Base-by-base conservation (phyloP, 1,140 invertebrate genomes). In the Proales similis region DNA sequence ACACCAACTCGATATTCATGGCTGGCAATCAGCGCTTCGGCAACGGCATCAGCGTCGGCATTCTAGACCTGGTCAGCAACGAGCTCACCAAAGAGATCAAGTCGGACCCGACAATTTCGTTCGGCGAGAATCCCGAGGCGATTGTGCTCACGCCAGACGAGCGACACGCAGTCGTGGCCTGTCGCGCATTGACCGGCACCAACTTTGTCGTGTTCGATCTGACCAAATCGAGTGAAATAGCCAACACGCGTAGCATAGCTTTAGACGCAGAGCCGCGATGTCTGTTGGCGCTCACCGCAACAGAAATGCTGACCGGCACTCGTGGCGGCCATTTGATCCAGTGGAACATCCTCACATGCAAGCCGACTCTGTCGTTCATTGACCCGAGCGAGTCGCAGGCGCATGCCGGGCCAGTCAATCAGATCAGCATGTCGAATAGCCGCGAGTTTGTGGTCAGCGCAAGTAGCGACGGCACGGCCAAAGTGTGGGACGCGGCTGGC, bases 21-120 rank as follows among this genome's bases (percentile, higher is more conserved):
- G 62, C 62, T 20, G 48, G 62, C 45, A 63, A 63, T 43, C 62
- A 63, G 36, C 46, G 45, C 7, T 63, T 46, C 19, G 62, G 62
- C 11, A 24, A 42, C 17, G 62, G 62, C 14, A 51, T 63, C 22
- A 46, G 39, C 27, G 48, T 63, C 36, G 62, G 62, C 11, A 51
- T 63, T 4, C 26, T 63, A 7, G 62, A 63, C 19, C 19, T 63
- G 12, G 19, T 42, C 11, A 42, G 26, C 38, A 45, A 19, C 22
- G 62, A 49, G 33, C 27, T 63, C 2, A 63, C 62, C n/a, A 63
- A 63, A 51, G 62, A 63, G 26, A 29, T 63, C 5, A 63, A 63
- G 46, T 49, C 47, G 11, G 62, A 63, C 38, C 39, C 62, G 5
- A 49, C 33, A 2, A 6, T 43, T 14, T 43, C 47, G 22, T 32